These are phyloP conservation scores for Phymastichus coffea DNA, from an alignment of 1,140 invertebrate genomes.

Conservation along the genomic window DNA sequence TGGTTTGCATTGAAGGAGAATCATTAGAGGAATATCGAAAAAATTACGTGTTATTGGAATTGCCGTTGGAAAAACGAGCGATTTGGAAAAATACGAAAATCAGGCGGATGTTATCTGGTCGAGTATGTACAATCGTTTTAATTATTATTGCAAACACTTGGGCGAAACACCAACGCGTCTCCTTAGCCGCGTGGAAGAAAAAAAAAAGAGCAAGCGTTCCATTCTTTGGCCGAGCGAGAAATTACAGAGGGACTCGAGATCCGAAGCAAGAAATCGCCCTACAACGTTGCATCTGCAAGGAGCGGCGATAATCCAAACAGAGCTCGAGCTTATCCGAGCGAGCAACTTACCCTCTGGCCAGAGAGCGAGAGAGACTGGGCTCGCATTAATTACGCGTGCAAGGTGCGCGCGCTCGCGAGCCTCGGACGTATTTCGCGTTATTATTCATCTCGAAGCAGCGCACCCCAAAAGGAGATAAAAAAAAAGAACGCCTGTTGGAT, in stretches of 20 bases:
- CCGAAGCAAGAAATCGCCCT: not conserved
- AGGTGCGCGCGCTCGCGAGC: not conserved
- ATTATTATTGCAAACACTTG: too few relatives aligned
- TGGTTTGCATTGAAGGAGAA: too few relatives aligned
- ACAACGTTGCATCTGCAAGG: too few relatives aligned
- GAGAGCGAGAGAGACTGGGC: not conserved
- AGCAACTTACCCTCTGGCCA: conserved; percentile 10
- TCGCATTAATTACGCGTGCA: conserved; percentile 20
- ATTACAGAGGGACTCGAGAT: conserved; percentile 17
- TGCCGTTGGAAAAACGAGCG: too few relatives aligned
- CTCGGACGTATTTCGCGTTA: conserved; percentile 12
- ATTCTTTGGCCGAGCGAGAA: not conserved
- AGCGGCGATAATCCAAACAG: conserved; percentile 14
- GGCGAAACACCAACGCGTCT: too few relatives aligned
- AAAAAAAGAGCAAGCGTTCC: not conserved
- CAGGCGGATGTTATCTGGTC: too few relatives aligned
- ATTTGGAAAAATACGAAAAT: too few relatives aligned
- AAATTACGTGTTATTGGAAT: too few relatives aligned
- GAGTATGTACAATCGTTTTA: too few relatives aligned
- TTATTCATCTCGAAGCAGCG: conserved; percentile 19
- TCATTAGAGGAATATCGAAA: too few relatives aligned
- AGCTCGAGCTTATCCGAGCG: not conserved
- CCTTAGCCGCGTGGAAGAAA: not conserved
- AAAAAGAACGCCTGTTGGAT: not conserved
- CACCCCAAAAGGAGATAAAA: not conserved